phyloP scores from a whole-genome alignment of 2,888 invertebrate species.

The Smittia aterrima region DNA sequence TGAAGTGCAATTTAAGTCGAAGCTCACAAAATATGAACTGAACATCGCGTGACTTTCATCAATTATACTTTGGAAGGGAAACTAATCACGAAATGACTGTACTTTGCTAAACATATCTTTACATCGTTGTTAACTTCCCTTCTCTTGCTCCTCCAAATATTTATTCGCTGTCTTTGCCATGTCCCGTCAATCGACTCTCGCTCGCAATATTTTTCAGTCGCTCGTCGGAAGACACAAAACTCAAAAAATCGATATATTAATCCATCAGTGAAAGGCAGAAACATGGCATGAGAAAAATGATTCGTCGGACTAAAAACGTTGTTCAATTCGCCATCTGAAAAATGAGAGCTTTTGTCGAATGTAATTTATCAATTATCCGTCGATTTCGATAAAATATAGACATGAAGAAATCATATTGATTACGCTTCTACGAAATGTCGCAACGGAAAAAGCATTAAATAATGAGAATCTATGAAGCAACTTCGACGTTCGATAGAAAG shows the following conservation, averaged over 20 bases:
- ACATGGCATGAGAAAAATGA: constrained; percentile 11
- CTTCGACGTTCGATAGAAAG: no score
- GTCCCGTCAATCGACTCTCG: background rate
- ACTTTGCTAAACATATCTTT: background rate
- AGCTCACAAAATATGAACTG: no score
- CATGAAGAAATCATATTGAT: no score
- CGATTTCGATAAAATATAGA: background rate
- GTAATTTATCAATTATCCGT: background rate
- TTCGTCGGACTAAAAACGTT: constrained; percentile 16
- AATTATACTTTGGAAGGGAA: constrained; percentile 6
- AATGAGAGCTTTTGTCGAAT: background rate
- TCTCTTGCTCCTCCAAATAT: background rate
- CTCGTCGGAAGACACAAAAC: background rate
- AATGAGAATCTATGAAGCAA: background rate
- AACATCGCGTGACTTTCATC: constrained; percentile 21
- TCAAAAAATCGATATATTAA: constrained; percentile 17
- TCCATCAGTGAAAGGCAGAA: constrained; percentile 24
- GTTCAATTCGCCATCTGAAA: background rate
- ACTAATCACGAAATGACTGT: background rate
- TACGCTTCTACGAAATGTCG: no score
- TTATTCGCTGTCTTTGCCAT: background rate
- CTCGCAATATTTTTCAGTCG: background rate
- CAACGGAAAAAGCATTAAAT: background rate
- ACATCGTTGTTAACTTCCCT: constrained; percentile 19
- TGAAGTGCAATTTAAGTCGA: no score